Evolutionary conservation across 1,140 invertebrate genomes (phyloP).

Genomic region (Seison nebaliae): DNA sequence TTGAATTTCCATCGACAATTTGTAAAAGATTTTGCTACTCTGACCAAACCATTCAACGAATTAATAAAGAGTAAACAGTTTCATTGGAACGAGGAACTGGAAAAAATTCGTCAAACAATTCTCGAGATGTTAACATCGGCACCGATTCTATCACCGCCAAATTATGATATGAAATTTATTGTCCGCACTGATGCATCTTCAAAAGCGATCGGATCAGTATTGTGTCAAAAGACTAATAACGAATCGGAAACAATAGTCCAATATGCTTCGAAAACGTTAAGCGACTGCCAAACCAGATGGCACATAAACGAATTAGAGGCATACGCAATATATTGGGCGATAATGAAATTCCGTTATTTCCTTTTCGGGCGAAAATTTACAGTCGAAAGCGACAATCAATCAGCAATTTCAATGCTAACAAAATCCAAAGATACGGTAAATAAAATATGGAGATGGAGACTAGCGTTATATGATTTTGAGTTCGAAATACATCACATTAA

Average conservation of each 20-base stretch:
- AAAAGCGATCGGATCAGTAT: slow-evolving; percentile 16
- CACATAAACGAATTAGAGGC: slow-evolving; percentile 16
- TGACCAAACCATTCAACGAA: slow-evolving; percentile 15
- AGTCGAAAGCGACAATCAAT: slow-evolving; percentile 17
- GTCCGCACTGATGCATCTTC: slow-evolving; percentile 16
- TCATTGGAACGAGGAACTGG: slow-evolving; percentile 13
- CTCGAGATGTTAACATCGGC: slow-evolving; percentile 13
- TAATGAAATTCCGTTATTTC: slow-evolving; percentile 15
- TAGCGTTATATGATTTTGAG: too few species aligned
- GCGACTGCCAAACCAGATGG: slow-evolving; percentile 15
- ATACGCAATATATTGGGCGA: slow-evolving; percentile 15
- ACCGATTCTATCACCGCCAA: slow-evolving; percentile 15
- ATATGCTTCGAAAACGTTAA: slow-evolving; percentile 15
- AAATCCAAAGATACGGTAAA: too few species aligned
- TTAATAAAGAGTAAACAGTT: slow-evolving; percentile 17
- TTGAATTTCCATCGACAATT: slow-evolving; percentile 14
- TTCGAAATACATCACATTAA: too few species aligned
- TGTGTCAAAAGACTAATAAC: slow-evolving; percentile 17
- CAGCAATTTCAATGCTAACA: too few species aligned
- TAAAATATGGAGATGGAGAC: too few species aligned
- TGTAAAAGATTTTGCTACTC: slow-evolving; percentile 14
- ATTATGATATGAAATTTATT: slow-evolving; percentile 14
- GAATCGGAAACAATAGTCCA: slow-evolving; percentile 14
- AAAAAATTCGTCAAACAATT: slow-evolving; percentile 13
- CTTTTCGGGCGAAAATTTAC: slow-evolving; percentile 15